Conservation (phyloP, 2,888 invertebrate genomes). For the Nezara viridula region DNA sequence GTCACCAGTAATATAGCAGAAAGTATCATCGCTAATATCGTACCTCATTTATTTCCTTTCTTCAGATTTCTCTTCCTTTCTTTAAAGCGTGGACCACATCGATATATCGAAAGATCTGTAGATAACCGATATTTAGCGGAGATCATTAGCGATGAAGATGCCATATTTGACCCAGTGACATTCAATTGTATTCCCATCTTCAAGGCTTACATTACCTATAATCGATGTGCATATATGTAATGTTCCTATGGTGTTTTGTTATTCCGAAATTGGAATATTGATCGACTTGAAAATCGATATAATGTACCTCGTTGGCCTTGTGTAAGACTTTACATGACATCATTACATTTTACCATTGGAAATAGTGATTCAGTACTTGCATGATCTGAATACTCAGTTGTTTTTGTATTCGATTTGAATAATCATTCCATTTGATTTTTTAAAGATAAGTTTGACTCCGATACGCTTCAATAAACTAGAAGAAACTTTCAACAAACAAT, state of each 20-base stretch:
- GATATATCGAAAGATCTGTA: neutral
- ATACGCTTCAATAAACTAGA: too few relatives aligned
- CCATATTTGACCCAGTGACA: slow-evolving; percentile 33
- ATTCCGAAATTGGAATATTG: neutral
- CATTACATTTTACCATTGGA: neutral
- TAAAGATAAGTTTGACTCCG: too few relatives aligned
- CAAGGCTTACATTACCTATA: neutral
- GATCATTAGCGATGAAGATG: slow-evolving; percentile 1
- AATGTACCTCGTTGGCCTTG: neutral
- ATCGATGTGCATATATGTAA: slow-evolving; percentile 1
- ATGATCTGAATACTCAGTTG: too few relatives aligned
- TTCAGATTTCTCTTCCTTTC: neutral
- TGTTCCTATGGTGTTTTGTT: neutral
- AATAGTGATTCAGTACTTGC: neutral
- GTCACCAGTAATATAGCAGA: too few relatives aligned
- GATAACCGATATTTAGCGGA: neutral
- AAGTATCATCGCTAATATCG: too few relatives aligned
- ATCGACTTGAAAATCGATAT: neutral
- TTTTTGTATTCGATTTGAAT: too few relatives aligned
- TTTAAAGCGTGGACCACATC: too few relatives aligned
- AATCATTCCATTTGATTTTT: too few relatives aligned
- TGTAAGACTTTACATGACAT: neutral
- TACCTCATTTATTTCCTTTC: neutral
- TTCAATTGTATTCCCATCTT: slow-evolving; percentile 21
- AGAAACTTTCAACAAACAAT: too few relatives aligned